Evolutionary conservation across 1,140 invertebrate species (phyloP).

Genomic region (Diplogasteroides magnus): DNA sequence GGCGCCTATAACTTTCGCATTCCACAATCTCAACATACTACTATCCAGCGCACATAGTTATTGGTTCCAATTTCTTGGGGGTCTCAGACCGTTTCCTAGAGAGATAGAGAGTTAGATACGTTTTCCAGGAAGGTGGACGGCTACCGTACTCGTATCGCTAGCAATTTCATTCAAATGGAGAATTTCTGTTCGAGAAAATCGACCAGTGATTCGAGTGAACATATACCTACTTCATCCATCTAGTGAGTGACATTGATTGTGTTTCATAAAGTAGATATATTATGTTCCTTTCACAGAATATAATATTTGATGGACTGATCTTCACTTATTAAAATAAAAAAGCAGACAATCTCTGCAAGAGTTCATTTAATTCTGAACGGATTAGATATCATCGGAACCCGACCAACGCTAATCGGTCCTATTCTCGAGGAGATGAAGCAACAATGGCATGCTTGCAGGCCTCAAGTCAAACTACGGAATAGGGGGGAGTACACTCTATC

Average conservation of each 20-base stretch:
- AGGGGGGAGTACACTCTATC: too few species aligned
- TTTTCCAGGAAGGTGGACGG: conserved; percentile 27
- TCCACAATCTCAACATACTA: too few species aligned
- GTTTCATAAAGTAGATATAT: too few species aligned
- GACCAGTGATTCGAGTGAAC: conserved; percentile 71
- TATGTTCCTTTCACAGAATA: too few species aligned
- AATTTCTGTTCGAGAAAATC: conserved; percentile 84
- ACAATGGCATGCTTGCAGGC: conserved; percentile 22
- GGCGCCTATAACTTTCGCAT: too few species aligned
- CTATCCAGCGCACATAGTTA: too few species aligned
- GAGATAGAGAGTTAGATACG: background rate
- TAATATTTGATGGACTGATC: too few species aligned
- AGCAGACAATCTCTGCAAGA: conserved; percentile 61
- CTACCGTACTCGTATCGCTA: conserved; percentile 82
- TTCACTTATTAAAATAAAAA: too few species aligned
- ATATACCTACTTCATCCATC: conserved; percentile 68
- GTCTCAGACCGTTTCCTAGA: too few species aligned
- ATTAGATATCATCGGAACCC: conserved; percentile 75
- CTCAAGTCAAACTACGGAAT: background rate
- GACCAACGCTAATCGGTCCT: conserved; percentile 66
- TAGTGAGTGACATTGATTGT: conserved; percentile 60
- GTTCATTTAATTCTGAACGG: conserved; percentile 86
- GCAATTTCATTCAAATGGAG: conserved; percentile 93
- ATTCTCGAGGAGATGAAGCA: conserved; percentile 66
- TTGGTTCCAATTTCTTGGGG: too few species aligned